Evolutionary conservation across 1,140 invertebrate species (phyloP).

Genomic region (Bombus terrestris): DNA sequence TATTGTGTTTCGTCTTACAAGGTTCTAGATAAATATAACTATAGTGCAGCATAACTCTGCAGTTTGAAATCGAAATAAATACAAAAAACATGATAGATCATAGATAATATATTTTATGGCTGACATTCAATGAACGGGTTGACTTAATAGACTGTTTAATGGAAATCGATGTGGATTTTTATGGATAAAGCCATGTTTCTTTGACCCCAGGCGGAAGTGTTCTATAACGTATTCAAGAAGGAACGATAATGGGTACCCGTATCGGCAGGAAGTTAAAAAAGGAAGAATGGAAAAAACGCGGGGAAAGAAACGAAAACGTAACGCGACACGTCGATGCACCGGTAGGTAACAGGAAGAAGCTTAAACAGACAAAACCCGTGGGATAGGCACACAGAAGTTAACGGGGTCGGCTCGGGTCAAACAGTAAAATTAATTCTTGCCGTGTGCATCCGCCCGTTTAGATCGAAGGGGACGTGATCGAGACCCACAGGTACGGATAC

Average conservation of each 20-base stretch:
- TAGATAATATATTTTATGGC: not conserved
- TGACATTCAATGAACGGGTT: not conserved
- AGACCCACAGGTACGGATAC: slow-evolving; percentile 19
- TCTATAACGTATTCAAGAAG: slow-evolving; percentile 46
- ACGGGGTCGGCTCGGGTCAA: slow-evolving; percentile 52
- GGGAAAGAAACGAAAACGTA: slow-evolving; percentile 47
- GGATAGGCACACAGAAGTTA: slow-evolving; percentile 72
- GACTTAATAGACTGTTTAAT: not conserved
- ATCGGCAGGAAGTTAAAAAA: slow-evolving; percentile 35
- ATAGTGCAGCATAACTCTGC: not conserved
- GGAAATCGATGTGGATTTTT: slow-evolving; percentile 38
- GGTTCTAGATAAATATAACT: not conserved
- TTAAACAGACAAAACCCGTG: slow-evolving; percentile 64
- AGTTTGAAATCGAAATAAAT: not conserved
- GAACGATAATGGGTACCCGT: slow-evolving; percentile 58
- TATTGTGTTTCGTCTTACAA: too few species aligned
- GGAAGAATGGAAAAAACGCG: not conserved
- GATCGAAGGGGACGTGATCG: slow-evolving; percentile 28
- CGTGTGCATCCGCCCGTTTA: slow-evolving; percentile 49
- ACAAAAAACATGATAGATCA: not conserved
- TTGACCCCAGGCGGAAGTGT: slow-evolving; percentile 35
- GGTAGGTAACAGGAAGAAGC: slow-evolving; percentile 60
- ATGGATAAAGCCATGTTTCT: slow-evolving; percentile 5
- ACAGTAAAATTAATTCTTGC: slow-evolving; percentile 68
- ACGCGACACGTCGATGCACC: slow-evolving; percentile 49